Conservation (phyloP, 1,140 invertebrate genomes). For the Leptonema lineaticorne region DNA sequence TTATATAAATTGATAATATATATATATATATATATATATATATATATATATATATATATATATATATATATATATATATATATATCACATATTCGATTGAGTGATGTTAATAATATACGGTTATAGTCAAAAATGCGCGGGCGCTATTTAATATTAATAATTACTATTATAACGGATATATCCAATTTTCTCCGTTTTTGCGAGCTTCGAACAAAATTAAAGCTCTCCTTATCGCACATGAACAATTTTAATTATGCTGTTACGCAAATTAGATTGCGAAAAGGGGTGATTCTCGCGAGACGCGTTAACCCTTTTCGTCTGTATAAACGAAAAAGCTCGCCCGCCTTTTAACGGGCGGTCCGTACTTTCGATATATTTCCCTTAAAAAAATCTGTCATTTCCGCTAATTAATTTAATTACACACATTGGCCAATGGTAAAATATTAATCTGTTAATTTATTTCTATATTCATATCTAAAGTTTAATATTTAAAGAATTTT, state of each 20-base stretch:
- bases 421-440: too few relatives aligned
- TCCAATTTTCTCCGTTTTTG: not conserved
- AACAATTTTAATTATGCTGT: not conserved
- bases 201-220: not conserved
- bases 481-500: too few relatives aligned
- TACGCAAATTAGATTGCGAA: slow-evolving; percentile 11
- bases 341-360: not conserved
- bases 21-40: not conserved
- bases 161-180: not conserved
- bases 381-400: too few relatives aligned
- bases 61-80: not conserved
- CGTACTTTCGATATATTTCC: not conserved
- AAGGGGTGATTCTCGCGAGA: not conserved
- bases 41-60: not conserved
- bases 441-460: too few relatives aligned
- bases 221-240: not conserved
- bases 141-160: not conserved
- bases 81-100: not conserved
- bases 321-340: not conserved
- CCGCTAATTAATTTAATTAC: too few relatives aligned
- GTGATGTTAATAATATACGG: not conserved
- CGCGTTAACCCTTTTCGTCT: not conserved
- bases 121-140: not conserved
- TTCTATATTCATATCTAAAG: too few relatives aligned
- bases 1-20: too few relatives aligned